Evolutionary conservation across 2,113 vertebrate genomes (phyloP).

Genomic region (Condylura cristata): DNA sequence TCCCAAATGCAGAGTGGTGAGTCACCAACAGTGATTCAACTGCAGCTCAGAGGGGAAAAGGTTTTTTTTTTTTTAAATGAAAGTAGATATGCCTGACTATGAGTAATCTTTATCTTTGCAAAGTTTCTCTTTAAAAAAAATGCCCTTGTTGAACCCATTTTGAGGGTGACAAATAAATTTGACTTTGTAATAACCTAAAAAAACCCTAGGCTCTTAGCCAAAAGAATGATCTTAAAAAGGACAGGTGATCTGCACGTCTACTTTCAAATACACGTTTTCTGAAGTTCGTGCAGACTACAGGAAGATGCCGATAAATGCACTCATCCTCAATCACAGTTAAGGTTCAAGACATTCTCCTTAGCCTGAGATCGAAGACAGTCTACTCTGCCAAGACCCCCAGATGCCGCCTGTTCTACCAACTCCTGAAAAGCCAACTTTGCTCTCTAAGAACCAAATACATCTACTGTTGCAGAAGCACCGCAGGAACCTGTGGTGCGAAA

Average conservation of each 20-base stretch:
- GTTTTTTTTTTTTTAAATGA: neutral
- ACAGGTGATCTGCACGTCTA: neutral
- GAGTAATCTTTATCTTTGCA: neutral
- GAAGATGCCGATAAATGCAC: neutral
- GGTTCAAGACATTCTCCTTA: conserved; percentile 11
- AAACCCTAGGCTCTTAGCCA: neutral
- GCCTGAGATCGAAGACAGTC: neutral
- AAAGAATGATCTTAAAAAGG: conserved; percentile 4
- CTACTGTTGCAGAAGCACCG: neutral
- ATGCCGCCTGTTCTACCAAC: neutral
- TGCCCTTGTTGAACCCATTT: neutral
- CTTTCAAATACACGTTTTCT: neutral
- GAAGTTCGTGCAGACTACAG: neutral
- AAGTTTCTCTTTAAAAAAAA: neutral
- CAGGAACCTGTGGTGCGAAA: conserved; percentile 48
- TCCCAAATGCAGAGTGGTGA: neutral
- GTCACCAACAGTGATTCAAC: neutral
- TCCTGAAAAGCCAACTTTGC: conserved; percentile 15
- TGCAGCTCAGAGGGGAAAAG: neutral
- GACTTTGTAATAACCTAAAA: neutral
- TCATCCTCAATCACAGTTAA: neutral
- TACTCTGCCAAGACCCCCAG: neutral
- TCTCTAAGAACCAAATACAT: conserved; percentile 70
- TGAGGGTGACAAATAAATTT: neutral
- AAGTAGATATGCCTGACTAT: neutral